These are phyloP conservation scores for Polyommatus icarus DNA, from an alignment of 2,888 invertebrate species.

Conservation along the genomic window DNA sequence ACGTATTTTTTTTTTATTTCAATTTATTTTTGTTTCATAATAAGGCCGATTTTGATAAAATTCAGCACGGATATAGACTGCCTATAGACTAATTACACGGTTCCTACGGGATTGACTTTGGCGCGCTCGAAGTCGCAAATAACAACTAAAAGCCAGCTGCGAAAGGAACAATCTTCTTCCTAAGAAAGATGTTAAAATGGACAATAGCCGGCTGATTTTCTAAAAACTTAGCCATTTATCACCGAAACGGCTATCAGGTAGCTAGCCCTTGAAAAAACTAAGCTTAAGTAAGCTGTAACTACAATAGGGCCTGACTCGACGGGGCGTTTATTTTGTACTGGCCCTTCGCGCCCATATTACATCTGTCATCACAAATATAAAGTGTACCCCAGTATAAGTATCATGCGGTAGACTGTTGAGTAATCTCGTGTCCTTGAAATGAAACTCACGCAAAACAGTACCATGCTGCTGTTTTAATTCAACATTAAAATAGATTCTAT, in stretches of 20 bases:
- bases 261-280: constrained; percentile 6
- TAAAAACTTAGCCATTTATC: constrained; percentile 18
- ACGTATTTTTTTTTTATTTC: no score
- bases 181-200: constrained; percentile 16
- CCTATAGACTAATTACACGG: neutral
- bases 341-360: constrained; percentile 42
- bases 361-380: constrained; percentile 49
- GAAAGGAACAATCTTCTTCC: neutral
- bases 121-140: neutral
- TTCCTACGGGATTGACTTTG: neutral
- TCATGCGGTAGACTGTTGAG: neutral
- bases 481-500: no score
- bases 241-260: constrained; percentile 24
- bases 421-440: neutral
- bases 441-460: no score
- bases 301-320: constrained; percentile 37
- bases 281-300: constrained; percentile 31
- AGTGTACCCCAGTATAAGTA: constrained; percentile 32
- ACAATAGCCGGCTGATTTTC: neutral
- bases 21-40: no score
- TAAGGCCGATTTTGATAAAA: no score
- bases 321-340: constrained; percentile 41
- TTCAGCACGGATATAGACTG: no score
- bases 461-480: no score
- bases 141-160: neutral